Evolutionary conservation across 2,113 vertebrate genomes (phyloP).

Genomic region (Rhagologus leucostigma): DNA sequence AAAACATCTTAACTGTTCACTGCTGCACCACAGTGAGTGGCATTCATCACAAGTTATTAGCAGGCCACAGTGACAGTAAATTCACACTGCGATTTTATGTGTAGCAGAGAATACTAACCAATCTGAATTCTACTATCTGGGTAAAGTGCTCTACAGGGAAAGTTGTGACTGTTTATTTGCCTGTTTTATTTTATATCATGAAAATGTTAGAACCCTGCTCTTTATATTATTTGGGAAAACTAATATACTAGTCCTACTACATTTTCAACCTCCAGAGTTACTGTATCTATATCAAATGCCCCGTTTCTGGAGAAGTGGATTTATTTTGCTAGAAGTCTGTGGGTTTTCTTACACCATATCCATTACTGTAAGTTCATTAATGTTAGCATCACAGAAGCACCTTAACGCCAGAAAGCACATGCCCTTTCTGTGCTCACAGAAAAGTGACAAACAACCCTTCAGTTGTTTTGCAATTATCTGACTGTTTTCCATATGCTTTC

Average conservation of each 20-base stretch:
- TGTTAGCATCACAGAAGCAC: background rate
- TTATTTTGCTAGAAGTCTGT: background rate
- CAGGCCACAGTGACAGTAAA: background rate
- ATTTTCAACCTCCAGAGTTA: background rate
- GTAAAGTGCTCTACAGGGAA: background rate
- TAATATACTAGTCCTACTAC: background rate
- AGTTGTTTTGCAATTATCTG: background rate
- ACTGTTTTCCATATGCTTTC: background rate
- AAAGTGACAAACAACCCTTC: background rate
- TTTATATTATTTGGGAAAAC: background rate
- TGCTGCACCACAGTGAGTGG: background rate
- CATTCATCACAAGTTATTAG: background rate
- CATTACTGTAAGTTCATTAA: background rate
- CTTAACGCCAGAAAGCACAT: background rate
- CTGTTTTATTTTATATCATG: background rate
- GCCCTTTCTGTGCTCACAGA: background rate
- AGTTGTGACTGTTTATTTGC: background rate
- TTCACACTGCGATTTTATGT: background rate
- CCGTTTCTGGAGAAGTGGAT: background rate
- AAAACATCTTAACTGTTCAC: background rate
- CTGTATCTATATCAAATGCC: background rate
- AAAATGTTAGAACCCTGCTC: background rate
- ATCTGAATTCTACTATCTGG: background rate
- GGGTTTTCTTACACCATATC: background rate
- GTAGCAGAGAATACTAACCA: background rate